phyloP scores from a whole-genome alignment of 2,113 vertebrate genomes.

The Petrocephalus zakoni region DNA sequence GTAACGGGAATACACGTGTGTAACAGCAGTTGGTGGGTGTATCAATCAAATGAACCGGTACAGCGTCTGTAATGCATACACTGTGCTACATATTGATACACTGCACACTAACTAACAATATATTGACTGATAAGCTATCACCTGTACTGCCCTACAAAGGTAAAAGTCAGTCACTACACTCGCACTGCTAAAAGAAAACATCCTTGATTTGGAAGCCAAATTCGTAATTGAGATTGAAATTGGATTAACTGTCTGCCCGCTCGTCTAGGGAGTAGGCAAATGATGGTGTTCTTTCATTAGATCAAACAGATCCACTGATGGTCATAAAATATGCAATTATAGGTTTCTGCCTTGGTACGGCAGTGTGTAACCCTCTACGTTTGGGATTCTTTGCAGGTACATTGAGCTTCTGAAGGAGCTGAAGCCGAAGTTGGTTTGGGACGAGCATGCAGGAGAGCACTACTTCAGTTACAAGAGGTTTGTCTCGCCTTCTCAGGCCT shows the following conservation, averaged over 20 bases:
- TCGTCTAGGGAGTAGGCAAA: too few relatives aligned
- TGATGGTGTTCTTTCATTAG: too few relatives aligned
- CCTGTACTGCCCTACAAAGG: neutral
- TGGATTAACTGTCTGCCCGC: too few relatives aligned
- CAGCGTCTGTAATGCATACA: neutral
- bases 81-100: neutral
- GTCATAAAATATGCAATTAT: neutral
- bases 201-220: too few relatives aligned
- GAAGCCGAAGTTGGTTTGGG: slow-evolving; percentile 81
- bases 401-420: slow-evolving; percentile 83
- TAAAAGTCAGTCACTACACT: neutral
- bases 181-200: too few relatives aligned
- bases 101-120: neutral
- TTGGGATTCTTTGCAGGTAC: slow-evolving; percentile 62
- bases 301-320: too few relatives aligned
- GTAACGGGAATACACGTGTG: neutral
- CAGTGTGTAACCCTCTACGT: neutral
- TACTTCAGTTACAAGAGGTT: slow-evolving; percentile 88
- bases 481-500: neutral
- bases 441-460: slow-evolving; percentile 80
- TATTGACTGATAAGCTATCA: neutral
- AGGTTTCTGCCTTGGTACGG: neutral
- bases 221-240: too few relatives aligned
- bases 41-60: neutral
- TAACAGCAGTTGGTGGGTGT: neutral